Percentiles rank a stretch among this genome's conserved stretches.
Conservation (phyloP, 1,140 invertebrate genomes). For the Druon quercuslanigerum region DNA sequence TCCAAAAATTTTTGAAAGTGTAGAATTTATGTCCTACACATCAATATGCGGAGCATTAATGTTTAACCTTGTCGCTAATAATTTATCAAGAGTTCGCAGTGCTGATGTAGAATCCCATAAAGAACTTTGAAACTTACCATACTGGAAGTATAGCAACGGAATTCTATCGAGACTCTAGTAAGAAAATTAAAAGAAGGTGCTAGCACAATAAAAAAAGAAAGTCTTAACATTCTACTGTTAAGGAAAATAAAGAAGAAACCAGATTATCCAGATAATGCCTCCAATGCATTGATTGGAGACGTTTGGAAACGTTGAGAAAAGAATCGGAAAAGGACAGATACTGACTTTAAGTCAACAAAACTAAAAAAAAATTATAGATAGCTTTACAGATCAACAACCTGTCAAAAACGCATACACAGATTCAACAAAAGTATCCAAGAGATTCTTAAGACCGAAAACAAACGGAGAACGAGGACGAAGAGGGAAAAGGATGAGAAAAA, state of each 20-base stretch:
- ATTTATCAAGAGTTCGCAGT: conserved; percentile 37
- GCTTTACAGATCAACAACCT: too few relatives aligned
- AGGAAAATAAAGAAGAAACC: background rate
- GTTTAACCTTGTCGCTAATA: conserved; percentile 27
- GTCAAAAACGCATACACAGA: too few relatives aligned
- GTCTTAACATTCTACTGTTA: too few relatives aligned
- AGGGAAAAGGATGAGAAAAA: too few relatives aligned
- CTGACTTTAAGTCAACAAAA: background rate
- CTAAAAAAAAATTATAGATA: too few relatives aligned
- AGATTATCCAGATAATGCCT: background rate
- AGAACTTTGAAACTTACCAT: conserved; percentile 31
- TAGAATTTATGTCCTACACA: conserved; percentile 34
- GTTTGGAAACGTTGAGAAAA: background rate
- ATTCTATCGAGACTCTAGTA: conserved; percentile 3
- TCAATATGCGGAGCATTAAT: conserved; percentile 28
- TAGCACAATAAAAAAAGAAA: conserved; percentile 3
- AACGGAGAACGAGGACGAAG: too few relatives aligned
- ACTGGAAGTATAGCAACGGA: background rate
- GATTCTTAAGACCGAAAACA: too few relatives aligned
- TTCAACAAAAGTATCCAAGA: too few relatives aligned
- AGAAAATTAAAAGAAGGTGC: conserved; percentile 20
- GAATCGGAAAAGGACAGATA: too few relatives aligned
- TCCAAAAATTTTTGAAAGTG: too few relatives aligned
- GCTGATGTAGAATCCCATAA: conserved; percentile 38
- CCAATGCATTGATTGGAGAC: background rate